A percentile compares a stretch with the other conserved stretches of the same genome.
phyloP scores from a whole-genome alignment of 2,797 vertebrate genomes.

The Alcedo quadribrachys region DNA sequence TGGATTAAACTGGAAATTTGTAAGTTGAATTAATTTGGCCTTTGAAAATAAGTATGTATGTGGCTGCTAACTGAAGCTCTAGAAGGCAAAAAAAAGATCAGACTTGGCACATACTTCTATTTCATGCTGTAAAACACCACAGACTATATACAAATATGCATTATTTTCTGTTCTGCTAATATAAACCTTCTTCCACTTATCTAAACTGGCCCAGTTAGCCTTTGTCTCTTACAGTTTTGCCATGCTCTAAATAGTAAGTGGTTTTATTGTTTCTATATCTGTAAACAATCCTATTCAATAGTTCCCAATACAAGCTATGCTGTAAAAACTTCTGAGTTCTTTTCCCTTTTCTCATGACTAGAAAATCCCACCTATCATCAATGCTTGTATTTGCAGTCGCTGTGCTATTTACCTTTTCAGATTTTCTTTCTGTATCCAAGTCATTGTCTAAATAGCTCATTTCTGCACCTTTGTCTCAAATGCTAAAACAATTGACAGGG shows the following conservation, averaged over 20 bases:
- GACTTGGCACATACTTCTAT: neutral
- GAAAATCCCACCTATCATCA: neutral
- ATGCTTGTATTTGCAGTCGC: neutral
- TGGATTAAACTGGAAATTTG: slow-evolving; percentile 31
- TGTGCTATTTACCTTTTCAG: neutral
- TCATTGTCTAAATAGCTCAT: neutral
- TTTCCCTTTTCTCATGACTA: neutral
- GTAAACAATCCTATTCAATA: neutral
- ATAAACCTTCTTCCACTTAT: neutral
- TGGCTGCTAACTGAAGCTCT: neutral
- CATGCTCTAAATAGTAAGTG: neutral
- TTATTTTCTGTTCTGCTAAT: neutral
- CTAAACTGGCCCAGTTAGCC: neutral
- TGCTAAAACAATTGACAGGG: neutral
- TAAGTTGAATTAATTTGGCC: neutral
- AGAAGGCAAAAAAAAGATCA: neutral
- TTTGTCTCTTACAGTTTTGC: neutral
- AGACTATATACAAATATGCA: neutral
- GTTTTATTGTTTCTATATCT: neutral
- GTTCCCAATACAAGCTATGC: neutral
- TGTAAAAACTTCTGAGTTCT: neutral
- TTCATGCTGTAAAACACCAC: neutral
- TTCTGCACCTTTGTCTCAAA: neutral
- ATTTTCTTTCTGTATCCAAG: neutral
- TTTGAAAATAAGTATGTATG: neutral